Evolutionary conservation across 1,140 invertebrate genomes (phyloP), one percentile per base, ranked within the genome.

Genomic region (Frieseomelitta varia): DNA sequence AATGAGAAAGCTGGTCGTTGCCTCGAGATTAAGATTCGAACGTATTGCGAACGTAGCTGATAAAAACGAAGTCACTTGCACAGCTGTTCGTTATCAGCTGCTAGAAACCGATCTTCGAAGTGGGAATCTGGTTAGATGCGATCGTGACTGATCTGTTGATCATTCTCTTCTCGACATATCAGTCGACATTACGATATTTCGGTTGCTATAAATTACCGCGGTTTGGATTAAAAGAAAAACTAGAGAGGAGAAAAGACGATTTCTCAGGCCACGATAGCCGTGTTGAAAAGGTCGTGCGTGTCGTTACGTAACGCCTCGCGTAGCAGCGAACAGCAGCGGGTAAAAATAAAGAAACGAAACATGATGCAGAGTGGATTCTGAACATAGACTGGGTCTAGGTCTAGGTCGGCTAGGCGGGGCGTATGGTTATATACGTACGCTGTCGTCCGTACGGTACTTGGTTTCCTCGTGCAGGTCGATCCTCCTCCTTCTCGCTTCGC

Each of bases 321-420:
- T 81, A 85, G 75, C 84, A 67, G 81, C 81, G 79, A 86, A 79
- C 67, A 86, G 88, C 85, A 82, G 78, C 87, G 90, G 78, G 90
- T 82, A 91, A 91, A 91, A 91, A 91, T 88, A 91, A 91, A 91
- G 85, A 77, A 88, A 92, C 83, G 77, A 85, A 85, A 87, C 82
- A 74, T 72, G 81, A 87, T 85, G 88, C 84, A 83, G 87, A 85
- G 85, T 84, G 86, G 88, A 88, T 86, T 91, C 90, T 87, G 83
- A 85, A 87, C 73, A 84, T 90, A 91, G 91, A 91, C 84, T 82
- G 84, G 84, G 88, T 89, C 88, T 89, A 89, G 88, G 88, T 94
- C 93, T 94, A 93, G 93, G 93, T 93, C 93, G 91, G 90, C 87
- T 89, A 87, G 88, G 89, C 81, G 84, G 77, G 79, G 69, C 83